Evolutionary conservation across 1,140 invertebrate species (phyloP).

Genomic region (Diachasmimorpha longicaudata): DNA sequence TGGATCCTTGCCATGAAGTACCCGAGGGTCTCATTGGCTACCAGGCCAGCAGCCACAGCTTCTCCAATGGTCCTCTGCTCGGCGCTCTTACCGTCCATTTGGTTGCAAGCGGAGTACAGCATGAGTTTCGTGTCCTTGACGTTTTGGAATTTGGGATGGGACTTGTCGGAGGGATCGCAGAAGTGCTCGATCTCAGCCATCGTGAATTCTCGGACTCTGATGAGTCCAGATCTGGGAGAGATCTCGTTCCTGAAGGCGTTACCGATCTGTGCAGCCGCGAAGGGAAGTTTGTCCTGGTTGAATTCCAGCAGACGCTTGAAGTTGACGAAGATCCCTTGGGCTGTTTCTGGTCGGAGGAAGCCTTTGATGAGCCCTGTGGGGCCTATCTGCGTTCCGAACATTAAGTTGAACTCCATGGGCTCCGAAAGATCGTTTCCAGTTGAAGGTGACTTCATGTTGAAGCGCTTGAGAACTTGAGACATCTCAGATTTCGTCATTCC

Average conservation of each 20-base stretch:
- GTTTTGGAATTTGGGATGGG: conserved; percentile 88
- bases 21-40: conserved; percentile 96
- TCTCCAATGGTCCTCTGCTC: conserved; percentile 75
- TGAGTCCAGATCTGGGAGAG: conserved; percentile 94
- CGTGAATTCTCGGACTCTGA: conserved; percentile 97
- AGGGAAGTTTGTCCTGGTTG: conserved; percentile 95
- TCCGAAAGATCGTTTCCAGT: conserved; percentile 94
- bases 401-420: conserved; percentile 97
- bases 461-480: conserved; percentile 81
- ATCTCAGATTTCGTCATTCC: conserved; percentile 91
- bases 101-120: conserved; percentile 94
- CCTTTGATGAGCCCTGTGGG: conserved; percentile 94
- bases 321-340: conserved; percentile 99
- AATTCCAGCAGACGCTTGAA: conserved; percentile 97
- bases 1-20: conserved; percentile 98
- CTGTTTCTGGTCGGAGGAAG: conserved; percentile 96
- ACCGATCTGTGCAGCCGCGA: conserved; percentile 98
- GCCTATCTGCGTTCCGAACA: conserved; percentile 98
- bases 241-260: conserved; percentile 99
- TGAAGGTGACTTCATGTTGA: conserved; percentile 92
- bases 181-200: conserved; percentile 99
- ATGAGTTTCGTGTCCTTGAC: conserved; percentile 78
- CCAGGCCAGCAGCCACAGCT: conserved; percentile 78
- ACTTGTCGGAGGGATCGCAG: conserved; percentile 89
- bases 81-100: conserved; percentile 90